Base-by-base conservation (phyloP, 2,797 vertebrate species). In the Apogon hyalosoma region DNA sequence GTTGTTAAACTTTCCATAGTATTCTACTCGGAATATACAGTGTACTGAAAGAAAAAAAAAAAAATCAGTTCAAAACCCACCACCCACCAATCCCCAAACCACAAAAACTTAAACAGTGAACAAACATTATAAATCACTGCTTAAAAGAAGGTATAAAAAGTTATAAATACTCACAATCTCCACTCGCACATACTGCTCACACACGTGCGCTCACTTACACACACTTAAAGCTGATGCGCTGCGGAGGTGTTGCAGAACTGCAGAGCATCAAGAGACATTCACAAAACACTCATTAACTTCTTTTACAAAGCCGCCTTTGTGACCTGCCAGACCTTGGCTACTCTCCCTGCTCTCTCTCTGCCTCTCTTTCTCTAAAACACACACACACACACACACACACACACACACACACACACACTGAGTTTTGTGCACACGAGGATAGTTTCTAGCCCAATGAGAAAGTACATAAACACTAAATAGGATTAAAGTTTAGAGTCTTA, bases 51-150 rank as follows among this genome's bases (percentile, higher is more conserved):
- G 4, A 24, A 24, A 24, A 24, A 70, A 73, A 69, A 69, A 65
- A 55, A 62, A 68, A 72, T 67, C 42, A 42, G 45, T 66, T 68
- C 38, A 79, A 79, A 82, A 72, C 18, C 49, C 45, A 72, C 71
- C 75, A 71, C 77, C 80, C 79, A 77, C 65, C 72, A 55, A 74
- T 61, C 24, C 55, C 19, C 61, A 76, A 86, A 89, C 88, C 90
- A 83, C 93, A 88, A 90, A 91, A 93, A 92, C 92, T 87, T 91
- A 94, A 94, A 95, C 89, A 91, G 85, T 82, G 87, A 88, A 87
- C 83, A 94, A 95, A 93, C 90, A 90, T 83, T 88, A 94, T 92
- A 92, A 94, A 93, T 92, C 91, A 89, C 83, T 87, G 86, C 88
- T 91, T 91, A 85, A 89, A 93, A 81, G 77, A 77, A 81, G 84